Conservation (phyloP, 2,113 vertebrate species). For the Archilochus colubris region DNA sequence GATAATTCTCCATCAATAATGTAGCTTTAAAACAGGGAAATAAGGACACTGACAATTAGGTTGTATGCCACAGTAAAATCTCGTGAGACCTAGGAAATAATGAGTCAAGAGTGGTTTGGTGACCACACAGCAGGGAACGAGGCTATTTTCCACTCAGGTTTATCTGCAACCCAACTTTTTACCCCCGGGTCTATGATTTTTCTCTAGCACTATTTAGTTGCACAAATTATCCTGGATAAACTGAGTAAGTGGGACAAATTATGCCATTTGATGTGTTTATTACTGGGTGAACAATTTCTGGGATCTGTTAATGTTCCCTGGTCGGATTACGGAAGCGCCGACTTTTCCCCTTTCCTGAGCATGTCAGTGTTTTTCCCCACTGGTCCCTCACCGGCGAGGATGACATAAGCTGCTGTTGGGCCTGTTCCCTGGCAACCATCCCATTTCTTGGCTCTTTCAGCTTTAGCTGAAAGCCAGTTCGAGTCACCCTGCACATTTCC, state of each 20-base stretch:
- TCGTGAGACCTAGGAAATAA: not conserved
- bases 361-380: slow-evolving; percentile 32
- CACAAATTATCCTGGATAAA: slow-evolving; percentile 5
- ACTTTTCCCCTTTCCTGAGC: slow-evolving; percentile 33
- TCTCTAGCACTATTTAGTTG: not conserved
- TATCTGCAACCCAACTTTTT: not conserved
- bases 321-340: not conserved
- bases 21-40: not conserved
- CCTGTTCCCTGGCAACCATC: slow-evolving; percentile 87
- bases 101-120: not conserved
- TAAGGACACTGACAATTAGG: not conserved
- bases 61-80: not conserved
- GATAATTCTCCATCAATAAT: not conserved
- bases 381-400: slow-evolving; percentile 55
- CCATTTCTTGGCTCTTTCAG: slow-evolving; percentile 74
- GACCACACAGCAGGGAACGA: not conserved
- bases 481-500: slow-evolving; percentile 85
- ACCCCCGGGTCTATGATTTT: not conserved
- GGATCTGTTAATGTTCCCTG: not conserved
- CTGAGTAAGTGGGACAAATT: not conserved
- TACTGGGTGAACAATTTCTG: not conserved
- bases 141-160: not conserved
- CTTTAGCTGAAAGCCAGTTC: slow-evolving; percentile 79
- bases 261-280: not conserved
- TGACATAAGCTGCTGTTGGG: slow-evolving; percentile 70